Conservation (phyloP, 2,888 invertebrate species). For the Spilosoma lubricipeda region DNA sequence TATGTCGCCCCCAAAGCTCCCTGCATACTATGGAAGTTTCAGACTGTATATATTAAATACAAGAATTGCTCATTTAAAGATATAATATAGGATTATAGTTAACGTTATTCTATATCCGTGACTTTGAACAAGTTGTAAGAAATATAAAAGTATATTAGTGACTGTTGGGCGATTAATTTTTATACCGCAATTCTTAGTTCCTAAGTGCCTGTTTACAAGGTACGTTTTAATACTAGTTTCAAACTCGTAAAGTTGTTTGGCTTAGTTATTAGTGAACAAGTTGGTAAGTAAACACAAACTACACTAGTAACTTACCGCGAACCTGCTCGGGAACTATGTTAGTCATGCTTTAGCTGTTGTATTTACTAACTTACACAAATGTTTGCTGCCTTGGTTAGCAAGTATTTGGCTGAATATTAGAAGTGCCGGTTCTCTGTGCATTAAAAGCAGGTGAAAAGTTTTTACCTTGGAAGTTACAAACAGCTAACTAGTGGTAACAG, state of each 20-base stretch:
- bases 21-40: too few species aligned
- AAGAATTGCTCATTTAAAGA: too few species aligned
- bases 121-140: background rate
- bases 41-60: too few species aligned
- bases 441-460: background rate
- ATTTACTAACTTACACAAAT: slow-evolving; percentile 1
- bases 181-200: slow-evolving; percentile 6
- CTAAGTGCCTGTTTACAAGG: slow-evolving; percentile 6
- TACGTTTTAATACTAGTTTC: slow-evolving; percentile 25
- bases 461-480: background rate
- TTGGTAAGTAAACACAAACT: slow-evolving; percentile 12
- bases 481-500: too few species aligned
- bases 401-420: background rate
- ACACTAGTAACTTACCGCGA: slow-evolving; percentile 3
- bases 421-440: background rate
- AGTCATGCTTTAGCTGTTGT: slow-evolving; percentile 6
- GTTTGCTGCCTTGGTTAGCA: background rate
- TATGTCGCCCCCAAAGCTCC: too few species aligned
- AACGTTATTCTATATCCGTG: background rate
- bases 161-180: slow-evolving; percentile 5
- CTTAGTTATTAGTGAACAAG: slow-evolving; percentile 16
- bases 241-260: slow-evolving; percentile 28
- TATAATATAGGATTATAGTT: background rate
- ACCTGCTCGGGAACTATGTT: background rate
- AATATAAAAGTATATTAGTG: background rate